Evolutionary conservation across 2,797 vertebrate species (phyloP), one percentile per base, ranked within the genome.

Genomic region (Hybognathus amarus): DNA sequence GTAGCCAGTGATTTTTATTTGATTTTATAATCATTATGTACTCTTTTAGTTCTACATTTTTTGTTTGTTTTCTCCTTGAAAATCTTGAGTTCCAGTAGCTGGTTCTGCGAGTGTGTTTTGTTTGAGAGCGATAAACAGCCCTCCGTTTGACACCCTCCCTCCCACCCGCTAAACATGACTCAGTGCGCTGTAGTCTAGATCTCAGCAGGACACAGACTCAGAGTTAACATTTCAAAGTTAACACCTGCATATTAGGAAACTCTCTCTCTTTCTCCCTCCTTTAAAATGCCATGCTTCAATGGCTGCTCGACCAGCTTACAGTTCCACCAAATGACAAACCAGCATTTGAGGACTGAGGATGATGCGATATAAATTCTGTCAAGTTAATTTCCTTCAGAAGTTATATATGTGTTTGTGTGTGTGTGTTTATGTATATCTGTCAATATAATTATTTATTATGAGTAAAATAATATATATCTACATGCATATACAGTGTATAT

Each of bases 201-300:
- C 84, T 75, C 76, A 50, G 77, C 68, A 81, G 63, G 56, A 80
- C 66, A 80, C 67, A 22, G 54, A 52, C 52, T 61, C 67, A 70
- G n/a, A 69, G 56, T 76, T 81, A 79, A 67, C 77, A 68, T 79
- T 61, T 47, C 20, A 74, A 79, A 85, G 83, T 77, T 86, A 67
- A 86, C 77, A 87, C 83, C 83, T 87, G 77, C 83, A 67, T 75
- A 73, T 67, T 73, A 64, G 79, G 82, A 73, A 82, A 63, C 85
- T 74, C 18, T 71, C 40, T 36, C 59, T 27, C 17, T 38, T 36
- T 59, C 61, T 45, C 33, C 66, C 77, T 66, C 30, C 33, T 36
- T 33, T 42, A 45, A 42, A 45, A n/a, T 10, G 3, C 38, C 15
- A 27, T 15, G 1, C 54, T 5, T 64, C 45, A 45, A 15, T 8